Percentiles rank a stretch among this genome's conserved stretches.
Conservation (phyloP, 2,113 vertebrate species). For the Dipodomys spectabilis region DNA sequence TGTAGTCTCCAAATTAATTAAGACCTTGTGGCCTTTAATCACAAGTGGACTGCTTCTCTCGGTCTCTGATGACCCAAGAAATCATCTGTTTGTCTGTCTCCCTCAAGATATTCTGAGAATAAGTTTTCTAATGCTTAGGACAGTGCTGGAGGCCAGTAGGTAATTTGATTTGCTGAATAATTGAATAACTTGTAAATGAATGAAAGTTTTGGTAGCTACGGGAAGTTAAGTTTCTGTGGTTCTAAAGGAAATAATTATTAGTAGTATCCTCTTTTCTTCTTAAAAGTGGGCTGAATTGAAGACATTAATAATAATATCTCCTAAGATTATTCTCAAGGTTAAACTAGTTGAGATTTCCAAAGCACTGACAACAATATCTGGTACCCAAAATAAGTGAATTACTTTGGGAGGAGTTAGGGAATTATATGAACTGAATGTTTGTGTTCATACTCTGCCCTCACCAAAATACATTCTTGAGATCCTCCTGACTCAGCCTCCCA, state of each 20-base stretch:
- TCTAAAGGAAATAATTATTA: neutral
- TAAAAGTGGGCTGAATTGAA: neutral
- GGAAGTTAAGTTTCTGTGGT: neutral
- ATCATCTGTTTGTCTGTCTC: neutral
- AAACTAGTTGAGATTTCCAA: constrained; percentile 22
- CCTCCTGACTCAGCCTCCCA: no score
- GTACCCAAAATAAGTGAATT: neutral
- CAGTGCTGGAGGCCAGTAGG: neutral
- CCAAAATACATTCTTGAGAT: no score
- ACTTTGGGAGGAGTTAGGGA: neutral
- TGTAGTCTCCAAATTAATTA: neutral
- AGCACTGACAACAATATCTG: neutral
- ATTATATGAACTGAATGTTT: neutral
- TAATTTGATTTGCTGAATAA: neutral
- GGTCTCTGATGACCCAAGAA: neutral
- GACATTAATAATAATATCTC: neutral
- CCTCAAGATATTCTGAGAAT: neutral
- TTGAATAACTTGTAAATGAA: neutral
- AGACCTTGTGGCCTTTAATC: neutral
- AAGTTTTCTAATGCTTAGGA: neutral
- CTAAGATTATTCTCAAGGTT: constrained; percentile 5
- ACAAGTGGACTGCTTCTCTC: neutral
- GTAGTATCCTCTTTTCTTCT: no score
- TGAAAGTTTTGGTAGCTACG: neutral
- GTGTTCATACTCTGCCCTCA: neutral